Evolutionary conservation across 2,797 vertebrate species (phyloP), one percentile per base, ranked within the genome.

Genomic region (Hirundo rustica): DNA sequence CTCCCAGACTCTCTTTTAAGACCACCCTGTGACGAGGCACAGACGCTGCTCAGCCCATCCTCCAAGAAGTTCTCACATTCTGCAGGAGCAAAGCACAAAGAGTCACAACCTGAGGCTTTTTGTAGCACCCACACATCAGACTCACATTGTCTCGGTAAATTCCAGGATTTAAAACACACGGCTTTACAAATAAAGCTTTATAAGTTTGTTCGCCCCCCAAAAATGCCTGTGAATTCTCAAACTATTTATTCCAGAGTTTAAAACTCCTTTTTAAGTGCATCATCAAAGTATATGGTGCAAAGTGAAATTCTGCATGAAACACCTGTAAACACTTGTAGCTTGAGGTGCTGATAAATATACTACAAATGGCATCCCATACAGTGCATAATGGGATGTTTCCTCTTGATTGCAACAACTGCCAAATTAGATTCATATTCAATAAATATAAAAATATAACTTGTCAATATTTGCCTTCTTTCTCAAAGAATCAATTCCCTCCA

Each of bases 1-100:
- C 98, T 99, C 83, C 98, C 97, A 0, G 98, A 98, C 78, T 98
- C 98, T 94, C 97, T 97, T 95, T 98, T 98, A 66, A 98, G 78
- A 40, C 71, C 38, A 10, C 84, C 62, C 75, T 97, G 95, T 17
- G 98, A 97, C 1, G 98, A 96, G 68, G 97, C 80, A 58, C 98
- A 97, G 92, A 98, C 96, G 10, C 95, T 75, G 42, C 70, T 96
- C 85, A 98, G 93, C 55, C 97, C 97, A n/a, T 96, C 96, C 84
- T 98, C 97, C 86, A 99, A 83, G 72, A 98, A 98, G 85, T 88
- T 97, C 9, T 98, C 96, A 74, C 98, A 98, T 79, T 98, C 99
- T 99, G 96, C 16, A 84, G 96, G 92, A 96, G 79, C 30, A 93
- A 93, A 94, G 51, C 45, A 86, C 74, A 92, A 45, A 29, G 15